Base-by-base conservation (phyloP, 2,888 invertebrate genomes). In the Andrena chrysosceles region DNA sequence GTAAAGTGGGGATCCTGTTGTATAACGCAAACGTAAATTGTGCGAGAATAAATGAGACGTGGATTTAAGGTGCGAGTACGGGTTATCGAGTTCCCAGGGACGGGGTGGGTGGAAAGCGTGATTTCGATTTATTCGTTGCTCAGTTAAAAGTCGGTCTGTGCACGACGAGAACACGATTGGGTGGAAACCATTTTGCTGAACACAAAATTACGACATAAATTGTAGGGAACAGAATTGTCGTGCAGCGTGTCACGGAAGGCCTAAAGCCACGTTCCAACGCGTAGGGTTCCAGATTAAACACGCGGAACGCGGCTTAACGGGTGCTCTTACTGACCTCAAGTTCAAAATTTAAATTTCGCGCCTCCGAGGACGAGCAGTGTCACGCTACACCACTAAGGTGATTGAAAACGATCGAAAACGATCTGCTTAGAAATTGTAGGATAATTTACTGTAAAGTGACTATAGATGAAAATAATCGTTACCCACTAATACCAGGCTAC, bases 21-120 rank as follows among this genome's bases (percentile, higher is more conserved):
- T 64, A 26, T 62, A 80, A 80, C 60, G 20, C 29, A 67, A 76
- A 76, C 77, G 59, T 52, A 78, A 63, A 75, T 23, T 68, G 67
- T 68, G 67, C 52, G 23, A 26, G 56, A 29, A 68, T 54, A 56
- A 78, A 63, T 67, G 52, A 76, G 29, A 76, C 71, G 63, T 62
- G 62, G 20, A 63, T 8, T 20, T 31, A 35, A 35, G 16, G 29
- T 42, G 42, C 59, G 26, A 42, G 23, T 31, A 74, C 66, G 60
- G 23, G 31, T 64, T 4, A 16, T 48, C 64, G 31, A 67, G 48
- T 35, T 33, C 29, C 20, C 23, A 7, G 20, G n/a, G 26, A 8
- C 20, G 33, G 70, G 56, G 59, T 48, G 52, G 16, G 62, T 31
- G 13, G 20, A 33, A 83, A 81, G 72, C 68, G 16, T 54, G 56